Evolutionary conservation across 2,888 invertebrate genomes (phyloP).

Genomic region (Busseola fusca): DNA sequence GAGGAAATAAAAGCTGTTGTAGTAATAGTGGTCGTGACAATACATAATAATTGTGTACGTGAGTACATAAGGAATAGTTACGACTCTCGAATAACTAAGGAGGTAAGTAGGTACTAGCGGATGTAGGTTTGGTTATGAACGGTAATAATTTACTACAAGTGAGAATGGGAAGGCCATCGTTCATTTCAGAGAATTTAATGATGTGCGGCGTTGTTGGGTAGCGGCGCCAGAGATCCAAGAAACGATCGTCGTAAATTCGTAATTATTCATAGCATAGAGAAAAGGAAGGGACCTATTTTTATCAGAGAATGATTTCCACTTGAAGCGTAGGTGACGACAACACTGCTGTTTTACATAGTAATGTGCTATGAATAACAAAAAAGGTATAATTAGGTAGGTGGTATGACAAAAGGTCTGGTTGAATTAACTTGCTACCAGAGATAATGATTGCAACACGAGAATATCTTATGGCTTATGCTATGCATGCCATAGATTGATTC

Average conservation of each 20-base stretch:
- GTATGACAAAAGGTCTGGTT: not conserved
- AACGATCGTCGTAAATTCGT: constrained; percentile 7
- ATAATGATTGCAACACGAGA: not conserved
- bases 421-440: not conserved
- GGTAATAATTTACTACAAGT: constrained; percentile 42
- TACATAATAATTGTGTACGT: constrained; percentile 39
- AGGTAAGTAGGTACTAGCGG: constrained; percentile 27
- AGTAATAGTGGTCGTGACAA: constrained; percentile 48
- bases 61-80: constrained; percentile 23
- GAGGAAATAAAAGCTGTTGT: constrained; percentile 64
- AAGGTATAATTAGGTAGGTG: not conserved
- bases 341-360: constrained; percentile 8
- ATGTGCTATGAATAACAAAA: constrained; percentile 10
- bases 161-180: constrained; percentile 38
- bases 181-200: constrained; percentile 33
- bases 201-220: constrained; percentile 8
- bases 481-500: constrained; percentile 13
- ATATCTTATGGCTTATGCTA: not conserved
- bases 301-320: constrained; percentile 14
- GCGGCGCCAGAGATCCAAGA: constrained; percentile 2
- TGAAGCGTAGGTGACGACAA: not conserved
- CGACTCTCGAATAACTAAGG: constrained; percentile 40
- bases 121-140: constrained; percentile 37
- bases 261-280: not conserved
- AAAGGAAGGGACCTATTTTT: constrained; percentile 6